Evolutionary conservation across 2,888 invertebrate species (phyloP).

Genomic region (Tinea semifulvella): DNA sequence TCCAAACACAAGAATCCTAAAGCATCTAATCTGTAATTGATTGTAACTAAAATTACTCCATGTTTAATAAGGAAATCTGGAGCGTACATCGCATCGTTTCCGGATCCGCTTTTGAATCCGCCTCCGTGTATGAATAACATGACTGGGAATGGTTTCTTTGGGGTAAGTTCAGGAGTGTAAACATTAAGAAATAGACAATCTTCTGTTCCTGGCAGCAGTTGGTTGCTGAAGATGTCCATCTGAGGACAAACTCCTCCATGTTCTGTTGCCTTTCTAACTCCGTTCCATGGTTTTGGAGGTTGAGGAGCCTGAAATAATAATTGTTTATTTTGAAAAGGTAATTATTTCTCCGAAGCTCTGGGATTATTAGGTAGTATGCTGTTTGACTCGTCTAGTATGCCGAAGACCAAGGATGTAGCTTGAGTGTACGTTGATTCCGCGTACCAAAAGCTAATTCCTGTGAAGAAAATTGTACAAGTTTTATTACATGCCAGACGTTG

Average conservation of each 20-base stretch:
- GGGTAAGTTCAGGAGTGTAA: constrained; percentile 28
- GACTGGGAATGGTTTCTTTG: constrained; percentile 27
- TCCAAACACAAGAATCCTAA: constrained; percentile 63
- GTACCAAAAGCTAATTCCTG: too few relatives aligned
- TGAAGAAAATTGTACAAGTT: too few relatives aligned
- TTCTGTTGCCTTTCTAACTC: constrained; percentile 20
- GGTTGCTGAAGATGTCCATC: constrained; percentile 18
- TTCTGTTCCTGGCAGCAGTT: constrained; percentile 23
- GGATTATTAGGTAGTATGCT: too few relatives aligned
- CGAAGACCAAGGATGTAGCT: too few relatives aligned
- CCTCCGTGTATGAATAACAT: constrained; percentile 52
- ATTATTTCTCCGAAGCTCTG: too few relatives aligned
- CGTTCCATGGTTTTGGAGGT: constrained; percentile 17
- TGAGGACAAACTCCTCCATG: constrained; percentile 22
- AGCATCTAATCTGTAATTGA: constrained; percentile 62
- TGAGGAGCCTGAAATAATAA: constrained; percentile 19
- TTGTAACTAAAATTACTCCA: constrained; percentile 60
- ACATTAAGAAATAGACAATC: constrained; percentile 40
- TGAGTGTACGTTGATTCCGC: too few relatives aligned
- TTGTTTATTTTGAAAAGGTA: neutral
- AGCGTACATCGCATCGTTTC: constrained; percentile 54
- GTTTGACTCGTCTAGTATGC: too few relatives aligned
- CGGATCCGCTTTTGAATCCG: constrained; percentile 50
- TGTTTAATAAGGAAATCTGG: constrained; percentile 62
- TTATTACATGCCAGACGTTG: too few relatives aligned